Evolutionary conservation across 1,140 invertebrate species (phyloP).

Genomic region (Zaprionus gabonicus): DNA sequence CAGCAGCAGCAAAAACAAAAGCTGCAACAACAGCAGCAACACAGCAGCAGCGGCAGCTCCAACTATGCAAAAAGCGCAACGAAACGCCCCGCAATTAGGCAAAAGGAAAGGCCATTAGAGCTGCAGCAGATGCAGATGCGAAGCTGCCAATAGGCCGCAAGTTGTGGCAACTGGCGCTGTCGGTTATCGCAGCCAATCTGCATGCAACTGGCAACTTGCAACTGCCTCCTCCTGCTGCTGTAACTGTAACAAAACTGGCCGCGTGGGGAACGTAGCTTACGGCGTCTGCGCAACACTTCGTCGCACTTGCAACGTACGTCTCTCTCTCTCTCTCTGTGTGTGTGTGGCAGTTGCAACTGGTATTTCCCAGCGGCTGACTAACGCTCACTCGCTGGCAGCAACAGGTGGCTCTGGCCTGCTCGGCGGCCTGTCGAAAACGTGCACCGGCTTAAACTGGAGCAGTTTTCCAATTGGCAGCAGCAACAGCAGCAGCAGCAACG

Average conservation of each 20-base stretch:
- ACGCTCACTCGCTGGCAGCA: constrained; percentile 46
- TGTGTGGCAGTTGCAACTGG: constrained; percentile 57
- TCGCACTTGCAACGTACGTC: constrained; percentile 9
- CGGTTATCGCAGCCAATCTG: constrained; percentile 47
- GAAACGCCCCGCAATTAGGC: constrained; percentile 62
- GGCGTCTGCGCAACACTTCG: constrained; percentile 76
- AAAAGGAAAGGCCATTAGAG: constrained; percentile 76
- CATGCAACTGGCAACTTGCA: constrained; percentile 36
- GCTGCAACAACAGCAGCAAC: constrained; percentile 18
- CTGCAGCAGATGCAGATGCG: constrained; percentile 28
- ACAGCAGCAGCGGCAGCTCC: not conserved
- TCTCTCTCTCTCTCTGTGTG: not conserved
- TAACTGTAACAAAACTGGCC: constrained; percentile 54
- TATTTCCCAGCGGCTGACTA: constrained; percentile 80
- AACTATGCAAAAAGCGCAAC: constrained; percentile 39
- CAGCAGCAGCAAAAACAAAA: constrained; percentile 31
- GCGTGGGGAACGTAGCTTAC: constrained; percentile 55
- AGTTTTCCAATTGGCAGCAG: constrained; percentile 73
- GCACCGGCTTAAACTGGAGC: constrained; percentile 80
- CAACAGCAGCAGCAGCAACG: not conserved
- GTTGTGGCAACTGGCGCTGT: not conserved
- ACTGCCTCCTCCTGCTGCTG: constrained; percentile 3
- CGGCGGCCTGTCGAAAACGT: constrained; percentile 59
- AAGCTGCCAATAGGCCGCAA: constrained; percentile 34
- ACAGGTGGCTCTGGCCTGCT: constrained; percentile 60